Base-by-base conservation (phyloP, 2,797 vertebrate genomes). In the Hippopotamyrus pictus region DNA sequence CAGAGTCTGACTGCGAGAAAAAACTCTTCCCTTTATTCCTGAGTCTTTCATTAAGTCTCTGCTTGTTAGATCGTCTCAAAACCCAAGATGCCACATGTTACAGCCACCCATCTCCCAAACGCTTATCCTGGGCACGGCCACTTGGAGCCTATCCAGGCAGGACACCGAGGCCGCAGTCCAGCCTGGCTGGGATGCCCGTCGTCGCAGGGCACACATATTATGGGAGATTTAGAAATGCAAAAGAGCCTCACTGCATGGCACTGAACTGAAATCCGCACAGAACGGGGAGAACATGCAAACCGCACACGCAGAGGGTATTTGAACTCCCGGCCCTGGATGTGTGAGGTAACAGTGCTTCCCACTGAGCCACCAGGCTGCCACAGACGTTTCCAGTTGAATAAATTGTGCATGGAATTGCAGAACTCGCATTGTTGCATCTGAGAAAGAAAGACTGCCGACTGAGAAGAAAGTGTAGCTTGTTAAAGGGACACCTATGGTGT, bases 21-120 rank as follows among this genome's bases (percentile, higher is more conserved):
- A 46, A 41, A 82, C 17, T n/a, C 14, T 44, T 82, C 41, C 76
- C 76, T n/a, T 46, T 82, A 44, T 46, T 79, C 19, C 17, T 2
- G 59, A 82, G 76, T 82, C 76, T 82, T 22, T 46, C 76, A 22
- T 82, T 41, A 82, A 46, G 41, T 19, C 76, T 82, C 7, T 82
- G 76, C 41, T 82, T 82, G 76, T 82, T 82, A 82, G 37, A 82
- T 82, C 19, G 41, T n/a, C 73, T 79, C 73, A 79, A 79, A 76
- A 44, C 73, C 73, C 37, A 79, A n/a, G 41, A 44, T 22, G 37
- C 76, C 76, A 82, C 76, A 82, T 82, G 14, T 46, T 82, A 82
- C 76, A 37, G 33, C 76, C 41, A 76, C 25, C 69, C 69, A n/a
- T n/a, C 41, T 82, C 19, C 76, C 76, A 82, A 19, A 44, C 17